Conservation (phyloP, 2,888 invertebrate species). For the Lutraria lutraria region DNA sequence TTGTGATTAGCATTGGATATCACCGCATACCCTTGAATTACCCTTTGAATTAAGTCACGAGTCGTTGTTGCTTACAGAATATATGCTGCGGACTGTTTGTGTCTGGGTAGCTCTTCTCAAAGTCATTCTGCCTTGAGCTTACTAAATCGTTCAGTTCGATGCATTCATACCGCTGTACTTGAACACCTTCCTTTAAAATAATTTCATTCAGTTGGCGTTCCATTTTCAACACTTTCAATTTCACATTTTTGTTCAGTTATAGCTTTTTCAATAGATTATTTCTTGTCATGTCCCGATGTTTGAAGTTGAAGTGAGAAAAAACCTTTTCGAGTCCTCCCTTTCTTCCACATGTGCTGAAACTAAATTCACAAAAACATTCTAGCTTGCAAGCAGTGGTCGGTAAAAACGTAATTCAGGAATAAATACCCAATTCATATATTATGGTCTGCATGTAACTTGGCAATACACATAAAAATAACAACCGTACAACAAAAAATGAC, state of each 20-base stretch:
- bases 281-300: conserved; percentile 37
- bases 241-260: conserved; percentile 46
- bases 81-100: conserved; percentile 10
- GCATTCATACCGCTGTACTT: conserved; percentile 13
- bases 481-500: no score
- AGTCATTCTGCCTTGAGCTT: not conserved
- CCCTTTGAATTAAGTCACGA: not conserved
- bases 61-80: conserved; percentile 32
- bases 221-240: conserved; percentile 37
- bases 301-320: conserved; percentile 3
- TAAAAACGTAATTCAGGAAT: no score
- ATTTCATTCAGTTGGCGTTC: conserved; percentile 25
- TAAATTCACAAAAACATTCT: no score
- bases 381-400: no score
- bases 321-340: conserved; percentile 2
- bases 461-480: no score
- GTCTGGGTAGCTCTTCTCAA: conserved; percentile 35
- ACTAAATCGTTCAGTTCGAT: conserved; percentile 44
- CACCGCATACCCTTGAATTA: conserved; percentile 43
- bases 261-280: conserved; percentile 37
- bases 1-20: conserved; percentile 56
- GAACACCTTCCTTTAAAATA: conserved; percentile 20
- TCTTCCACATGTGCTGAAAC: not conserved
- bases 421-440: no score
- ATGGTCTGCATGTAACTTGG: no score